Percentiles rank a stretch among this genome's conserved stretches.
phyloP scores from a whole-genome alignment of 2,113 vertebrate species.

The Chloropsis hardwickii region DNA sequence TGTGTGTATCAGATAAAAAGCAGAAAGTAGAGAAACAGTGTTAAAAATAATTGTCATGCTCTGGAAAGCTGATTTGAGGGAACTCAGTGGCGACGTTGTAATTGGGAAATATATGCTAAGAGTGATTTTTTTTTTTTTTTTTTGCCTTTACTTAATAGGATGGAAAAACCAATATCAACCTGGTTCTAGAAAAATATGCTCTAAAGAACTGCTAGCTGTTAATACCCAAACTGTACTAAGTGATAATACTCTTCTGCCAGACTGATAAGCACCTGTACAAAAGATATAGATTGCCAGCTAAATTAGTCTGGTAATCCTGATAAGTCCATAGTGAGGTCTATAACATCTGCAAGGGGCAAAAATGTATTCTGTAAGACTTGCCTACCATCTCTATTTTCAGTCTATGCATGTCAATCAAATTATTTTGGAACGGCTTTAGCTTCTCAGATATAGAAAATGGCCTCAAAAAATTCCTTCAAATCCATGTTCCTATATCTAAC shows the following conservation, averaged over 20 bases:
- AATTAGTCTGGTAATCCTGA: constrained; percentile 55
- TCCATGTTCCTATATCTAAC: background rate
- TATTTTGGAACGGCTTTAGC: constrained; percentile 45
- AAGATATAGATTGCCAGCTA: constrained; percentile 7
- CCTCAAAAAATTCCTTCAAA: constrained; percentile 49
- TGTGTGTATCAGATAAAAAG: background rate
- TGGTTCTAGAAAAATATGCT: constrained; percentile 7
- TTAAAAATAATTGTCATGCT: background rate
- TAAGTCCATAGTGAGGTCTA: background rate
- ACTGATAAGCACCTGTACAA: constrained; percentile 53
- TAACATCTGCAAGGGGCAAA: constrained; percentile 12
- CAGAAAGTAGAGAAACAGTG: background rate
- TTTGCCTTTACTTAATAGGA: background rate
- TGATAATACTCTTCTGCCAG: constrained; percentile 25
- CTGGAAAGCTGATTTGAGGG: background rate
- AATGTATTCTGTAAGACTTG: background rate
- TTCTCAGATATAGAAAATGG: constrained; percentile 9
- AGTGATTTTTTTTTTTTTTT: background rate
- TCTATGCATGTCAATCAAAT: constrained; percentile 33
- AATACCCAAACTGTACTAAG: constrained; percentile 1
- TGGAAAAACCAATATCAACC: background rate
- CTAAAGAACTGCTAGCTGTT: background rate
- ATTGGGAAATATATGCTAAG: background rate
- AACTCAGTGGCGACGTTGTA: background rate
- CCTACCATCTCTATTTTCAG: constrained; percentile 55